Evolutionary conservation across 1,140 invertebrate species (phyloP).

Genomic region (Hetaerina americana): DNA sequence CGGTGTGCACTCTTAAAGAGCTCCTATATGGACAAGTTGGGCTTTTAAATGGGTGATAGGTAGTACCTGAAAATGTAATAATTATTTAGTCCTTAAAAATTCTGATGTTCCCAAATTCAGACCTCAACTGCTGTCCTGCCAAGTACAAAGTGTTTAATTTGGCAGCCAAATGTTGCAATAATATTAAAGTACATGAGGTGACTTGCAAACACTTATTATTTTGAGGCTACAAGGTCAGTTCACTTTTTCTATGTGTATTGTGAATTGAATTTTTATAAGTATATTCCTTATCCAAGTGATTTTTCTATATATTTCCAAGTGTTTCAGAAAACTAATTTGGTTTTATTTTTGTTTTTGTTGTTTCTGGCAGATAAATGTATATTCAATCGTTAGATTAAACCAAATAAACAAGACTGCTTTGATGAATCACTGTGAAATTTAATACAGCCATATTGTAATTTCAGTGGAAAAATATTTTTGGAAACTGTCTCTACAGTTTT

Average conservation of each 20-base stretch:
- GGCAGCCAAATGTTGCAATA: constrained; percentile 13
- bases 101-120: constrained; percentile 1
- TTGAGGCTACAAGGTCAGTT: neutral
- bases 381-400: neutral
- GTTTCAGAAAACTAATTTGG: neutral
- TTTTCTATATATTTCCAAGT: constrained; percentile 1
- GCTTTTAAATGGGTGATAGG: constrained; percentile 10
- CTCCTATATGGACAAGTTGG: constrained; percentile 1
- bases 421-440: neutral
- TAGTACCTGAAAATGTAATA: constrained; percentile 12
- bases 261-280: constrained; percentile 1
- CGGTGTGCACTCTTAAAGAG: neutral
- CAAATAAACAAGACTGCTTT: neutral
- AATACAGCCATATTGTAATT: neutral
- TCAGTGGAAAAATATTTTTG: neutral
- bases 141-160: constrained; percentile 12
- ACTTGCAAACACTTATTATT: neutral
- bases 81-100: constrained; percentile 7
- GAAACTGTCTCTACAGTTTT: neutral
- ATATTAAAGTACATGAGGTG: neutral
- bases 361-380: neutral
- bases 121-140: constrained; percentile 10
- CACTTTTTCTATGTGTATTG: neutral
- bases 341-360: neutral
- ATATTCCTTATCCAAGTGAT: neutral